Evolutionary conservation across 2,888 invertebrate species (phyloP).

Genomic region (Latrodectus hesperus): DNA sequence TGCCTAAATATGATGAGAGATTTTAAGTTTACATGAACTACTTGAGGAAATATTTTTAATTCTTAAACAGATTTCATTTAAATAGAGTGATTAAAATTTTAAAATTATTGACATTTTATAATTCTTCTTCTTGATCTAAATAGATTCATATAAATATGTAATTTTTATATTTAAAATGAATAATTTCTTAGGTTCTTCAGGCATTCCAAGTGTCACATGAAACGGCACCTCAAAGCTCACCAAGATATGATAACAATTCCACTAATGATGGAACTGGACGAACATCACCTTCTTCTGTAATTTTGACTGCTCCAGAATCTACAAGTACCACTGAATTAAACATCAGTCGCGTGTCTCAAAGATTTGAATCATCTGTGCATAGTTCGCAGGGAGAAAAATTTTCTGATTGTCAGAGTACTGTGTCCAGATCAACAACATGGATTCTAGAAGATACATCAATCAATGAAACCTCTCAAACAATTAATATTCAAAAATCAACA

Average conservation of each 20-base stretch:
- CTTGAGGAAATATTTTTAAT: too few species aligned
- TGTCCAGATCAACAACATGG: constrained; percentile 58
- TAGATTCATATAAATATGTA: too few species aligned
- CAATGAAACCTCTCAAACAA: constrained; percentile 42
- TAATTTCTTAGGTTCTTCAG: constrained; percentile 39
- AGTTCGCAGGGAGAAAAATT: constrained; percentile 52
- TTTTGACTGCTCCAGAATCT: constrained; percentile 49
- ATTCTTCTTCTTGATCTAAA: too few species aligned
- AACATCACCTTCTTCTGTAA: constrained; percentile 40
- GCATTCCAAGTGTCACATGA: constrained; percentile 61
- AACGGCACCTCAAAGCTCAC: constrained; percentile 31
- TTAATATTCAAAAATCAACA: constrained; percentile 49
- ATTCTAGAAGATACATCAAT: constrained; percentile 53
- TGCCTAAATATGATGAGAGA: too few species aligned
- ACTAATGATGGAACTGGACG: constrained; percentile 44
- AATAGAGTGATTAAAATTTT: too few species aligned
- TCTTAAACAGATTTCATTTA: too few species aligned
- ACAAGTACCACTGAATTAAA: constrained; percentile 59
- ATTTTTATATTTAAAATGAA: too few species aligned
- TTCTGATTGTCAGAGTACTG: constrained; percentile 52
- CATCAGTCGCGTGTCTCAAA: constrained; percentile 45
- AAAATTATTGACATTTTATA: too few species aligned
- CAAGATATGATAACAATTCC: constrained; percentile 38
- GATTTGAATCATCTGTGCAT: constrained; percentile 56
- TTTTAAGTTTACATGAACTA: too few species aligned